Conservation (phyloP, 2,888 invertebrate genomes). For the Sepiola atlantica region DNA sequence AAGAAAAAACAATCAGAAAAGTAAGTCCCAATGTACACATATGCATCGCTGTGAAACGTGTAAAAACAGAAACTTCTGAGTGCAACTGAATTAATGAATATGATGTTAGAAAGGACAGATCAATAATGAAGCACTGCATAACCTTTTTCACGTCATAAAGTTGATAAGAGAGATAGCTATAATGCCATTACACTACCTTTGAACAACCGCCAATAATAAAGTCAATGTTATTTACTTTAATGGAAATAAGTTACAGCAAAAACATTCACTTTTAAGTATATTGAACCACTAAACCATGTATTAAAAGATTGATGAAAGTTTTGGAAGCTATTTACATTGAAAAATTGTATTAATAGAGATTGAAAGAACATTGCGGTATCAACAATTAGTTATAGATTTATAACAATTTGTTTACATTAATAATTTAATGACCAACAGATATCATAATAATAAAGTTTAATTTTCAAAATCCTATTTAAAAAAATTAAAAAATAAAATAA, state of each 20-base stretch:
- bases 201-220: not conserved
- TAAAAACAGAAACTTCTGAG: not conserved
- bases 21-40: not conserved
- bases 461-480: no score
- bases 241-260: not conserved
- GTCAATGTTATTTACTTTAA: not conserved
- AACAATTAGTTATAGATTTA: no score
- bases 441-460: no score
- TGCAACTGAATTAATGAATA: not conserved
- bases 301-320: no score
- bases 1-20: no score
- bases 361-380: no score
- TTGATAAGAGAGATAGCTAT: not conserved
- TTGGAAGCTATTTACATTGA: no score
- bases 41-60: not conserved
- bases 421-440: no score
- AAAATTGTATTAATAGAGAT: no score
- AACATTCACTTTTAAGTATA: not conserved
- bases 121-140: not conserved
- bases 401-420: no score
- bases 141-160: not conserved
- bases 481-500: no score
- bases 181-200: not conserved
- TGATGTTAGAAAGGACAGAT: not conserved
- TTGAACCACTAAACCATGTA: not conserved